Conservation (phyloP, 2,797 vertebrate genomes). For the Clamator glandarius region DNA sequence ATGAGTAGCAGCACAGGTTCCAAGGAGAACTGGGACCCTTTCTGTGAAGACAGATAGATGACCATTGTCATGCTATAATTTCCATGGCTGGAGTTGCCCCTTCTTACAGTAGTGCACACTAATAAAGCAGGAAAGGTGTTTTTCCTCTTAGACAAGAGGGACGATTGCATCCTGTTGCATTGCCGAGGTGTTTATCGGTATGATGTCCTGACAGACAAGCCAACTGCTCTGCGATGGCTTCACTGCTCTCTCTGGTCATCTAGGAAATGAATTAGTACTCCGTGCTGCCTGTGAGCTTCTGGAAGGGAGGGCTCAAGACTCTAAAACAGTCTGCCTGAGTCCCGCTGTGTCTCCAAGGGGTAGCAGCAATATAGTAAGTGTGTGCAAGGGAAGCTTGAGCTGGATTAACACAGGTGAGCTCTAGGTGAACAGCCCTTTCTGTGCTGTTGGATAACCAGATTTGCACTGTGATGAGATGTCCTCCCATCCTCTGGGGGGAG, state of each 20-base stretch:
- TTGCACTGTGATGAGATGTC: not conserved
- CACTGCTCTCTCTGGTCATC: not conserved
- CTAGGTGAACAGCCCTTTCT: not conserved
- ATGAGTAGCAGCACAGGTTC: not conserved
- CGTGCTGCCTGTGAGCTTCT: not conserved
- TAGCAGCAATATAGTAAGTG: not conserved
- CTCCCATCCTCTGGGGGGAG: no score
- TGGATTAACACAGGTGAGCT: not conserved
- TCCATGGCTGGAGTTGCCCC: not conserved
- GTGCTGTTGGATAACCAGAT: not conserved
- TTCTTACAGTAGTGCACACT: not conserved
- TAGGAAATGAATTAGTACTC: not conserved
- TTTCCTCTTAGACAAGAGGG: not conserved
- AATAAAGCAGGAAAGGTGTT: not conserved
- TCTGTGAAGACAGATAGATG: not conserved
- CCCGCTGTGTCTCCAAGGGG: not conserved
- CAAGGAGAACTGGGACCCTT: not conserved
- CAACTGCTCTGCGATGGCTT: not conserved
- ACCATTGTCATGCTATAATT: not conserved
- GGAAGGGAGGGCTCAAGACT: not conserved
- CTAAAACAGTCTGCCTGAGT: not conserved
- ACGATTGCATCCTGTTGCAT: not conserved
- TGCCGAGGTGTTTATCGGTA: rapidly evolving
- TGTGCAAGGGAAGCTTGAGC: not conserved
- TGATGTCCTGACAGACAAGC: not conserved